Conservation (phyloP, 1,140 invertebrate genomes). For the Dendroctonus valens region DNA sequence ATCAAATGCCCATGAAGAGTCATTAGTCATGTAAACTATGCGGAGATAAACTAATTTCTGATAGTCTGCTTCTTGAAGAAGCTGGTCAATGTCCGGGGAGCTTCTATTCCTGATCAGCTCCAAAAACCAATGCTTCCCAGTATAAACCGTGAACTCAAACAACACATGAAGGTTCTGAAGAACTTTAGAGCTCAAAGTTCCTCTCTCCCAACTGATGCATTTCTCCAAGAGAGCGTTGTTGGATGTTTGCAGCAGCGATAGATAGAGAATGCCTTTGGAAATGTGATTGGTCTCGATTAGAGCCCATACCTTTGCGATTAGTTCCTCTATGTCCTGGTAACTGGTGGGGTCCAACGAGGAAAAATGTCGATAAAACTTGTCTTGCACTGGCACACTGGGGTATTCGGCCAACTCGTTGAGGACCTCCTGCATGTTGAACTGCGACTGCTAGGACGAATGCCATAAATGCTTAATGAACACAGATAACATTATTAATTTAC, state of each 20-base stretch:
- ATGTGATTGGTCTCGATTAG: slow-evolving; percentile 25
- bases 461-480: too few species aligned
- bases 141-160: slow-evolving; percentile 44
- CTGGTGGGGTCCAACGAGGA: neutral
- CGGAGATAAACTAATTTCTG: slow-evolving; percentile 41
- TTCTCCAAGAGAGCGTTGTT: slow-evolving; percentile 38
- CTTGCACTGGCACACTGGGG: neutral
- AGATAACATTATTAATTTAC: too few species aligned
- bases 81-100: slow-evolving; percentile 6
- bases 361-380: slow-evolving; percentile 22
- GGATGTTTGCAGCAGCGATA: slow-evolving; percentile 38
- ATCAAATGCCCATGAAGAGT: slow-evolving; percentile 19
- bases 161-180: slow-evolving; percentile 17
- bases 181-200: slow-evolving; percentile 31
- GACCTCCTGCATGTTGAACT: neutral
- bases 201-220: slow-evolving; percentile 40
- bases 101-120: slow-evolving; percentile 35
- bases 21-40: slow-evolving; percentile 39
- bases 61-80: slow-evolving; percentile 25
- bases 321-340: slow-evolving; percentile 4
- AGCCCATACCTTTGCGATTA: slow-evolving; percentile 11
- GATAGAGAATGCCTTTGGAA: slow-evolving; percentile 41
- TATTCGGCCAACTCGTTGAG: neutral
- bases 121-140: slow-evolving; percentile 45
- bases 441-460: too few species aligned